Evolutionary conservation across 64 coral and sea anemone genomes (phyloP), one percentile per base, ranked within the genome.

Genomic region (Stylophora pistillata): DNA sequence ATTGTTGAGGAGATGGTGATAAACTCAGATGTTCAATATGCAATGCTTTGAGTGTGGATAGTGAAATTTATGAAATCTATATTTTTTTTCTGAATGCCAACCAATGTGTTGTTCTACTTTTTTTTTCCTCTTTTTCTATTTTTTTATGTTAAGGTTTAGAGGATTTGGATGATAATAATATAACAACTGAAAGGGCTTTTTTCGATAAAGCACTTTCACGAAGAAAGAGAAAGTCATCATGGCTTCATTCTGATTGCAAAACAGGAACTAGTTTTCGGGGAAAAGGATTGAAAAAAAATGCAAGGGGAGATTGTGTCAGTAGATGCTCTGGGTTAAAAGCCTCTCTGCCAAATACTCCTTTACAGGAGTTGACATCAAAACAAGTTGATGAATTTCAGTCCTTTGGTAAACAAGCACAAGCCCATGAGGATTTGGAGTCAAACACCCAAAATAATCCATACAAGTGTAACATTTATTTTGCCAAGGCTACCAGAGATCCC

Each of bases 391-490:
- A 15, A 53, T 21, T 23, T 53, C 61, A 25, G 23, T 34, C 21
- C 41, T 15, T 18, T 13, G 10, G 77, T 15, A 33, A 15, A 1
- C 5, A 32, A 64, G 10, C 64, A 30, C 58, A 13, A n/a, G 11
- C 58, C 37, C 13, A 10, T 59, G 5, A n/a, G 4, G 21, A 30
- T 60, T 63, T 25, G 13, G 23, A 17, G 25, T 11, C 53, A 66
- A 82, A 66, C 47, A 30, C 30, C 14, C n/a, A 80, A 80, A 80
- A 26, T 61, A 33, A 15, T 30, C 79, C 14, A 17, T 14, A 65
- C 29, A 65, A 63, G 47, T 71, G 80, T 21, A 84, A 84, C 53
- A 33, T 84, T 34, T 55, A 84, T 70, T 84, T 84, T 84, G 80
- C 80, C 25, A 84, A 64, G 30, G 80, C 61, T 0, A 84, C 80